Conservation (phyloP, 2,888 invertebrate species). For the Xylota sylvarum region DNA sequence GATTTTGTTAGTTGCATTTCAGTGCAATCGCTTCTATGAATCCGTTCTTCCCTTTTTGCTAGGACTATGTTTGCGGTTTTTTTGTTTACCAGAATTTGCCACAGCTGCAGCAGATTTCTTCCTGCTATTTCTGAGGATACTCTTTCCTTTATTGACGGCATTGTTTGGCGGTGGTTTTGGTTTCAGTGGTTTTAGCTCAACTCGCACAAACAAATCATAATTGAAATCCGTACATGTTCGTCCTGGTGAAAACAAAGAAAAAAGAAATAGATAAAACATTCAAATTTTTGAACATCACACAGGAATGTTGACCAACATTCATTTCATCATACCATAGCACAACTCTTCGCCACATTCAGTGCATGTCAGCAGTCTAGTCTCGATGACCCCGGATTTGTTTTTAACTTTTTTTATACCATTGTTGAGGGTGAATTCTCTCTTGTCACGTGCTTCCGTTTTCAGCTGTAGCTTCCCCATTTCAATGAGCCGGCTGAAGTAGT, state of each 20-base stretch:
- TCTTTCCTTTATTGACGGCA: conserved; percentile 80
- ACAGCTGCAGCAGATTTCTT: conserved; percentile 81
- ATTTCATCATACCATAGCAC: conserved; percentile 88
- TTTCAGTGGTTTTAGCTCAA: conserved; percentile 82
- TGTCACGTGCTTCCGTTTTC: conserved; percentile 90
- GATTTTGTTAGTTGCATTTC: conserved; percentile 31
- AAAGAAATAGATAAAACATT: conserved; percentile 52
- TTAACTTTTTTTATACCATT: conserved; percentile 91
- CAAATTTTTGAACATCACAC: conserved; percentile 71
- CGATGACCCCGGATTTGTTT: conserved; percentile 92
- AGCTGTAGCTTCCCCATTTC: conserved; percentile 92
- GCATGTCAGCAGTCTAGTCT: conserved; percentile 91
- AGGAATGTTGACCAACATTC: conserved; percentile 71
- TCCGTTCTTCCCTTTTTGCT: conserved; percentile 66
- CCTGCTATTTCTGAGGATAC: conserved; percentile 80
- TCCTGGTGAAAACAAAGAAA: conserved; percentile 78
- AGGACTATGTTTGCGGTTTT: conserved; percentile 79
- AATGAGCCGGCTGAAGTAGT: conserved; percentile 93
- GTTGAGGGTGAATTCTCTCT: conserved; percentile 88
- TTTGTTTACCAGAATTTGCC: conserved; percentile 80
- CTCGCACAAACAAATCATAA: conserved; percentile 84
- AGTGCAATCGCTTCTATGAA: conserved; percentile 28
- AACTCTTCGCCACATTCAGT: conserved; percentile 94
- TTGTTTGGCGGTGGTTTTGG: conserved; percentile 80
- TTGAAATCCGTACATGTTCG: conserved; percentile 84